Evolutionary conservation across 2,888 invertebrate species (phyloP).

Genomic region (Pheosia gnoma): DNA sequence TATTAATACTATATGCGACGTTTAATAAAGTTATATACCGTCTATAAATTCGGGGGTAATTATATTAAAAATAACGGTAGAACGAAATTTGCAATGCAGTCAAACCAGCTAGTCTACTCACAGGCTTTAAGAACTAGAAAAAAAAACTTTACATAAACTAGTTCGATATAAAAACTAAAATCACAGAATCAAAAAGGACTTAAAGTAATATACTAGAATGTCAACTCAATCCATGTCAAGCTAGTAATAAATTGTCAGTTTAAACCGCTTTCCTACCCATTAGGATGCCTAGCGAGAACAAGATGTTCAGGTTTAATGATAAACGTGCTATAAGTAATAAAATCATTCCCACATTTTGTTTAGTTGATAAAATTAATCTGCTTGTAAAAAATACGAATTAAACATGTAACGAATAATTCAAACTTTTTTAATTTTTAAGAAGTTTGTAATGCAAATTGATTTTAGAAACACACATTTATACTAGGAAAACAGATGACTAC

Average conservation of each 20-base stretch:
- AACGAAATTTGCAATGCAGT: neutral
- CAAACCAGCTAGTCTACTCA: neutral
- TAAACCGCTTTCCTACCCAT: conserved; percentile 1
- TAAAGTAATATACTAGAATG: neutral
- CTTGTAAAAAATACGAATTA: neutral
- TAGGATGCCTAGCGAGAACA: conserved; percentile 1
- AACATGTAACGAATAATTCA: neutral
- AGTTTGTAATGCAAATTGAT: no score
- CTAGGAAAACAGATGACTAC: neutral
- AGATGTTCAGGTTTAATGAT: conserved; percentile 5
- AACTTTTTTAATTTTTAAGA: neutral
- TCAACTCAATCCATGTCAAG: neutral
- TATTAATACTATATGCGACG: no score
- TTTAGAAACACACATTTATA: no score
- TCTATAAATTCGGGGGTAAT: no score
- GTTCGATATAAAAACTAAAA: neutral
- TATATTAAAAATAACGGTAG: no score
- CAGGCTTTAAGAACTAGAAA: neutral
- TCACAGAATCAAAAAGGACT: no score
- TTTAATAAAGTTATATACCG: no score
- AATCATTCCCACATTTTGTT: conserved; percentile 9
- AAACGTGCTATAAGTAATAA: neutral
- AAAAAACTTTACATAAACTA: neutral
- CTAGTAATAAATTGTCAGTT: neutral
- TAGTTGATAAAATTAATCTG: neutral